Evolutionary conservation across 2,888 invertebrate species (phyloP).

Genomic region (Aethes cnicana): DNA sequence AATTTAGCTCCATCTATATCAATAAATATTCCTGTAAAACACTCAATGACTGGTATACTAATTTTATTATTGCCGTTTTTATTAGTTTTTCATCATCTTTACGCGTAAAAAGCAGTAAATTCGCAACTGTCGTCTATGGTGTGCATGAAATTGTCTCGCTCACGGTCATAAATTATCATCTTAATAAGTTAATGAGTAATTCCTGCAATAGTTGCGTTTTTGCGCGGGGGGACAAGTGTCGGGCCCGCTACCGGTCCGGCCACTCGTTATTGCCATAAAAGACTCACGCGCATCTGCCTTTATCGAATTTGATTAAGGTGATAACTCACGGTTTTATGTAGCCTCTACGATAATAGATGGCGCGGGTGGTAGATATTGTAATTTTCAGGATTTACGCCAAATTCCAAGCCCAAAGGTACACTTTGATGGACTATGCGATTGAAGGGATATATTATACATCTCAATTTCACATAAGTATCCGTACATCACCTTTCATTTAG

Average conservation of each 20-base stretch:
- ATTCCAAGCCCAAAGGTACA: too few relatives aligned
- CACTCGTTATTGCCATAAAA: constrained; percentile 74
- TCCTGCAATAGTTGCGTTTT: constrained; percentile 73
- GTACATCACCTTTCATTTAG: too few relatives aligned
- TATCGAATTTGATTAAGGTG: constrained; percentile 81
- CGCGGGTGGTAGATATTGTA: too few relatives aligned
- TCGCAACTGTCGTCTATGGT: constrained; percentile 47
- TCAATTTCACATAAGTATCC: too few relatives aligned
- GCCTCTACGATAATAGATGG: too few relatives aligned
- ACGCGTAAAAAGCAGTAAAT: constrained; percentile 44
- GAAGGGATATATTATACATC: too few relatives aligned
- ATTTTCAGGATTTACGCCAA: too few relatives aligned
- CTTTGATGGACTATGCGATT: too few relatives aligned
- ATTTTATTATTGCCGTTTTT: constrained; percentile 28
- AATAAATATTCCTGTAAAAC: constrained; percentile 27
- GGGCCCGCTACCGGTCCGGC: constrained; percentile 51
- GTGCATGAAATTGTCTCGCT: constrained; percentile 69
- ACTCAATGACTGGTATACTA: constrained; percentile 22
- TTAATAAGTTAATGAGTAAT: constrained; percentile 80
- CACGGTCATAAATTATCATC: constrained; percentile 76
- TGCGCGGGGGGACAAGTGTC: constrained; percentile 59
- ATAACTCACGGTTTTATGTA: too few relatives aligned
- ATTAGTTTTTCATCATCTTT: constrained; percentile 19
- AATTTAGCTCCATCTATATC: constrained; percentile 25
- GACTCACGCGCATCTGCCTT: constrained; percentile 73